A percentile compares a stretch with the other conserved stretches of the same genome.
These are phyloP conservation scores for Neodiprion virginianus DNA, from an alignment of 1,140 invertebrate species.

Conservation along the genomic window DNA sequence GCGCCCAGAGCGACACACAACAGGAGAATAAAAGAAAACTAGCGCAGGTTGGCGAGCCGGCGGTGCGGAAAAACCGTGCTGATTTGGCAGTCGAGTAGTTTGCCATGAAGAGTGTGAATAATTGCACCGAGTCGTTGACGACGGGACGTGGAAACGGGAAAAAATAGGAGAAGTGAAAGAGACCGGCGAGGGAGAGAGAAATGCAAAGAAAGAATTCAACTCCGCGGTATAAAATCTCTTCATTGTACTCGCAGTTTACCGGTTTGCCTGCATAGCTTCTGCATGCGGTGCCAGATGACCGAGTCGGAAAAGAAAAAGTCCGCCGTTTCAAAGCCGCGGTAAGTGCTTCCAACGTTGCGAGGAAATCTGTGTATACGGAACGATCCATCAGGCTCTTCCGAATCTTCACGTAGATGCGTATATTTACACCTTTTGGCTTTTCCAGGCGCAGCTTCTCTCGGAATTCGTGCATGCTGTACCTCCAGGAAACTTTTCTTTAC, in stretches of 20 bases:
- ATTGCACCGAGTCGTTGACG: neutral
- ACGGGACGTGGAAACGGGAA: neutral
- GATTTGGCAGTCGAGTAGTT: neutral
- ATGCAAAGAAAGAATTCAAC: neutral
- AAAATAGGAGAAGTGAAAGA: neutral
- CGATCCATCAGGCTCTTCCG: too few relatives aligned
- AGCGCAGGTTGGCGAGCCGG: neutral
- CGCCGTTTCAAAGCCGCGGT: neutral
- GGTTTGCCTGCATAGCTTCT: neutral
- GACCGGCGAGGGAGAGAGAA: neutral
- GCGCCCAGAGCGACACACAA: neutral
- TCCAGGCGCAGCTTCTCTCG: too few relatives aligned
- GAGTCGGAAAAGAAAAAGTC: neutral
- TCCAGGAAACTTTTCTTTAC: too few relatives aligned
- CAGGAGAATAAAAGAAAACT: neutral
- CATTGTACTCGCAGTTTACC: neutral
- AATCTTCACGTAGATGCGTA: too few relatives aligned
- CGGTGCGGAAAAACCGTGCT: neutral
- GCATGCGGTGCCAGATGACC: neutral
- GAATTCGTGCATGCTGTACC: too few relatives aligned
- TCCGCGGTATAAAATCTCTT: neutral
- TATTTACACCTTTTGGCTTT: too few relatives aligned
- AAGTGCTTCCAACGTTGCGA: neutral
- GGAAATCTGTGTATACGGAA: too few relatives aligned
- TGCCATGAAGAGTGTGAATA: neutral